Base-by-base conservation (phyloP, 2,797 vertebrate species). In the Amphiprion clarkii region DNA sequence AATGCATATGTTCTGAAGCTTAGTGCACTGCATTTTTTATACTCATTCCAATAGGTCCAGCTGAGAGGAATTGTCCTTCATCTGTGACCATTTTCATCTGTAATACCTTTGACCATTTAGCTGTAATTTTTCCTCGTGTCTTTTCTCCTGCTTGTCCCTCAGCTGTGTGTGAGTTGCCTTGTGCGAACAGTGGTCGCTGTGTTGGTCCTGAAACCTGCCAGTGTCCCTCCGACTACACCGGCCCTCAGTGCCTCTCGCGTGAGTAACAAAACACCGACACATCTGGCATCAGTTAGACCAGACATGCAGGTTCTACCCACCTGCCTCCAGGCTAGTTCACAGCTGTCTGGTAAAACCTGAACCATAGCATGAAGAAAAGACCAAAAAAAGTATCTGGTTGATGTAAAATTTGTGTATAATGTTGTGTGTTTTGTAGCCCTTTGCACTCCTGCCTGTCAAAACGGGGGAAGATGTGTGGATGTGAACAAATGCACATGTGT, bases 401-500 rank as follows among this genome's bases (percentile, higher is more conserved):
- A 55, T 54, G 13, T 23, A 39, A 70, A 54, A 36, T 4, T 9
- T 19, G 25, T 33, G 48, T 71, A 27, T 79, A 27, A 56, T 56
- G 53, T 78, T 39, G 0, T 19, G 40, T 16, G 40, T 46, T 74
- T 87, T 82, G 23, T 59, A 96, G 96, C 96, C 0, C 71, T 94
- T 46, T 96, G 96, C 80, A 94, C 92, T 25, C 96, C 96, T 13
- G 85, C 92, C 19, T 96, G 96, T 92, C 90, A 89, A 49, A 96
- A 95, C 3, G 92, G 92, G 19, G 96, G 96, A 25, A 91, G 90
- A 69, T 96, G 96, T 79, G 94, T 95, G 21, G 95, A 96, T 76
- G 91, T 96, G 76, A 96, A 96, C 91, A 95, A 93, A 83, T 96
- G 96, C 77, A 93, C 87, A 0, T 96, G 96, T 79, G 81, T 75